Base-by-base conservation (phyloP, 92 coral and sea anemone species). In the Zoanthus sansibaricus region DNA sequence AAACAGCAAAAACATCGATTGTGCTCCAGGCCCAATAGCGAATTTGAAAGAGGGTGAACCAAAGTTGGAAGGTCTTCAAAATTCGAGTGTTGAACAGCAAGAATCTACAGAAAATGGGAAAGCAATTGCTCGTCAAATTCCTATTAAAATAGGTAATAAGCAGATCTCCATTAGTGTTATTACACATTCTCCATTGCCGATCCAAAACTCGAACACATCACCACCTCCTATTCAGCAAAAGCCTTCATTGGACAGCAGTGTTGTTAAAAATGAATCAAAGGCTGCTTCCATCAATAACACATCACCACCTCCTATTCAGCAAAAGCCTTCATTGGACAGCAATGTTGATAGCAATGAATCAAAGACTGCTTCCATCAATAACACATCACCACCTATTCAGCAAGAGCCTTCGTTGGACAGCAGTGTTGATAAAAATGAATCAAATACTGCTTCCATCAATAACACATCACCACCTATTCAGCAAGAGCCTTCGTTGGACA, bases 91-190 rank as follows among this genome's bases (percentile, higher is more conserved):
- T 46, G 85, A 13, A 13, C 7, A 45, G 52, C 10, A 80, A 14
- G 55, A 12, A 31, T 66, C 85, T 14, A 18, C 18, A 47, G 62
- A 66, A 18, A 1, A 20, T 9, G 85, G 64, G 45, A 48, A 69
- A 67, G 58, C 85, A 12, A 13, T 64, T 14, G 85, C 85, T 80
- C 73, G 62, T 13, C 85, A 69, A 80, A 80, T 80, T 64, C 85
- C 85, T 7, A 80, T 80, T 44, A 80, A 80, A 59, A 25, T 80
- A 0, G 85, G 85, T 44, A 80, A 80, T 32, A 80, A 47, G 18
- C 85, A 80, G 66, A 80, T 80, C 45, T 80, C 85, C 13, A 80
- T 80, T 11, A 80, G 75, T 1, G 85, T 80, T 62, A 80, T 80
- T 42, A 80, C 85, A 67, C 56, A 48, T 66, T 66, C 85, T 42